These are phyloP conservation scores for Dryocosmus kuriphilus DNA, from an alignment of 2,888 invertebrate genomes.

Conservation along the genomic window DNA sequence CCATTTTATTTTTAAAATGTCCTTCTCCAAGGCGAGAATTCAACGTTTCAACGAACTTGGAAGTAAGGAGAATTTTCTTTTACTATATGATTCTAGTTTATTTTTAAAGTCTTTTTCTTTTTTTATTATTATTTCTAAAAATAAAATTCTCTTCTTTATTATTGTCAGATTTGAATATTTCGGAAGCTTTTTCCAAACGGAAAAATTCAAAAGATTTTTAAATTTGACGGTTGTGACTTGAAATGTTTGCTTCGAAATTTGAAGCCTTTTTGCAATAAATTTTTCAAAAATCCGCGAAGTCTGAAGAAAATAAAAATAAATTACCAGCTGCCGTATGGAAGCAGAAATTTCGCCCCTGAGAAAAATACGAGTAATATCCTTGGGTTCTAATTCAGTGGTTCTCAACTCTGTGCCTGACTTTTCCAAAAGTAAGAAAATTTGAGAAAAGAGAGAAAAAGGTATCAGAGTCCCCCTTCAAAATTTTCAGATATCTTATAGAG, in stretches of 20 bases:
- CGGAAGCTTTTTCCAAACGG: too few species aligned
- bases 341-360: constrained; percentile 35
- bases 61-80: constrained; percentile 74
- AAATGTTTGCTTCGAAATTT: too few species aligned
- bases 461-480: neutral
- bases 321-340: constrained; percentile 25
- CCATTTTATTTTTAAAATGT: constrained; percentile 72
- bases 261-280: neutral
- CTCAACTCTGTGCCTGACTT: too few species aligned
- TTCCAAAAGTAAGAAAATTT: neutral
- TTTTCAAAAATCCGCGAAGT: constrained; percentile 1
- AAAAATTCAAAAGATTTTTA: too few species aligned
- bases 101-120: neutral
- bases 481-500: neutral
- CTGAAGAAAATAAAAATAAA: constrained; percentile 39
- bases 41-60: constrained; percentile 80
- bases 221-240: too few species aligned
- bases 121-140: neutral
- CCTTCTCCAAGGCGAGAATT: constrained; percentile 81
- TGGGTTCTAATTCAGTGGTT: neutral
- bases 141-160: too few species aligned
- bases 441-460: neutral
- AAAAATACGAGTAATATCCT: constrained; percentile 32
- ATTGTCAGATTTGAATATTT: too few species aligned
- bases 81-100: neutral